Evolutionary conservation across 2,888 invertebrate species (phyloP).

Genomic region (Amphipoea oculea): DNA sequence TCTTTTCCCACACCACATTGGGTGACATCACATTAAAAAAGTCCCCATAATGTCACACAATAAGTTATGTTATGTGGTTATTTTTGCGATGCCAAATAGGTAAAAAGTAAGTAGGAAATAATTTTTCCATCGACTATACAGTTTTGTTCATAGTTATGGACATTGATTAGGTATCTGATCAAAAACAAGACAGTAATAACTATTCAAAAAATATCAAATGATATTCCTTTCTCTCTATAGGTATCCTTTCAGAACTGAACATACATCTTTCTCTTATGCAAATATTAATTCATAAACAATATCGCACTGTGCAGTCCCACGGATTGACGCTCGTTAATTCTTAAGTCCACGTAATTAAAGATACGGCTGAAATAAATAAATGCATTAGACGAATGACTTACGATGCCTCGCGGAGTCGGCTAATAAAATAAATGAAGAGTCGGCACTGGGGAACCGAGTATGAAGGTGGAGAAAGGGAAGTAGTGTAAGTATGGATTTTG

Average conservation of each 20-base stretch:
- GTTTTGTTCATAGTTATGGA: neutral
- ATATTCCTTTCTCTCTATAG: neutral
- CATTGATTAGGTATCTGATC: neutral
- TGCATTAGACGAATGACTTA: conserved; percentile 85
- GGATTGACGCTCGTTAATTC: conserved; percentile 79
- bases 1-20: too few species aligned
- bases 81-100: neutral
- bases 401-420: conserved; percentile 84
- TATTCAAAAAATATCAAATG: neutral
- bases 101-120: neutral
- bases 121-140: neutral
- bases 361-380: conserved; percentile 82
- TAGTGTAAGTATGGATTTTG: conserved; percentile 58
- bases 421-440: conserved; percentile 88
- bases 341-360: conserved; percentile 85
- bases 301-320: conserved; percentile 74
- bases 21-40: too few species aligned
- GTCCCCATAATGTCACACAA: too few species aligned
- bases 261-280: conserved; percentile 17
- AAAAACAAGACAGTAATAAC: neutral
- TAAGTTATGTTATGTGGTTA: too few species aligned
- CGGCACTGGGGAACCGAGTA: conserved; percentile 71
- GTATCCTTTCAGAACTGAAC: neutral
- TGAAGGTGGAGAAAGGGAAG: conserved; percentile 45
- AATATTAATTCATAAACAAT: conserved; percentile 43